Conservation (phyloP, 1,140 invertebrate species). For the Epicauta chinensis region DNA sequence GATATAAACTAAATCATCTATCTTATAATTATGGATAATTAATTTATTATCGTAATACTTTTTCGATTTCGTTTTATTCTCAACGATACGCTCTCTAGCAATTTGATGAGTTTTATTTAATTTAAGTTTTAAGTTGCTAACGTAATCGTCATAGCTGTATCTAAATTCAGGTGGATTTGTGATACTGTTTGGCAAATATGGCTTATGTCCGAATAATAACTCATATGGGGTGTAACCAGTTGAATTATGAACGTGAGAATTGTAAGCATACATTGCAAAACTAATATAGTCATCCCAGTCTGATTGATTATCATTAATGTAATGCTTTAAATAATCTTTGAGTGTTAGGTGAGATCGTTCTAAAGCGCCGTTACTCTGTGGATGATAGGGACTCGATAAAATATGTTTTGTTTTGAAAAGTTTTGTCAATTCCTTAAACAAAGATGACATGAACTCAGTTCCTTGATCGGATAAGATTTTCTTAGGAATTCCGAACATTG, state of each 20-base stretch:
- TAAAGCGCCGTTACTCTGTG: conserved; percentile 37
- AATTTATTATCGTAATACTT: conserved; percentile 31
- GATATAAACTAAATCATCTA: conserved; percentile 22
- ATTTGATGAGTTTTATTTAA: conserved; percentile 31
- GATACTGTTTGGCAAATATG: conserved; percentile 26
- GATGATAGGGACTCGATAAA: conserved; percentile 26
- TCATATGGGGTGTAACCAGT: conserved; percentile 42
- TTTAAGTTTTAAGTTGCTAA: conserved; percentile 32
- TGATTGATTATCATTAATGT: conserved; percentile 21
- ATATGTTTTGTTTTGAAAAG: conserved; percentile 33
- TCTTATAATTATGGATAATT: conserved; percentile 19
- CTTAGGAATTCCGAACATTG: conserved; percentile 31
- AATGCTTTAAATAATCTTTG: conserved; percentile 37
- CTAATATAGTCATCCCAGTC: conserved; percentile 36
- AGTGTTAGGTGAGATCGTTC: conserved; percentile 36
- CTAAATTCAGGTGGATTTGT: conserved; percentile 20
- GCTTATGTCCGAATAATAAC: conserved; percentile 39
- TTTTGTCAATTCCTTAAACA: conserved; percentile 22
- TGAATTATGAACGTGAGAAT: conserved; percentile 35
- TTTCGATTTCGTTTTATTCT: conserved; percentile 32
- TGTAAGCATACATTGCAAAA: conserved; percentile 41
- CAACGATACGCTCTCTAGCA: conserved; percentile 30
- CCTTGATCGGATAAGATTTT: conserved; percentile 36
- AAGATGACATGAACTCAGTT: conserved; percentile 17
- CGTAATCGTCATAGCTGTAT: conserved; percentile 37